Base-by-base conservation (phyloP, 2,888 invertebrate species). In the Neelides folsomi region DNA sequence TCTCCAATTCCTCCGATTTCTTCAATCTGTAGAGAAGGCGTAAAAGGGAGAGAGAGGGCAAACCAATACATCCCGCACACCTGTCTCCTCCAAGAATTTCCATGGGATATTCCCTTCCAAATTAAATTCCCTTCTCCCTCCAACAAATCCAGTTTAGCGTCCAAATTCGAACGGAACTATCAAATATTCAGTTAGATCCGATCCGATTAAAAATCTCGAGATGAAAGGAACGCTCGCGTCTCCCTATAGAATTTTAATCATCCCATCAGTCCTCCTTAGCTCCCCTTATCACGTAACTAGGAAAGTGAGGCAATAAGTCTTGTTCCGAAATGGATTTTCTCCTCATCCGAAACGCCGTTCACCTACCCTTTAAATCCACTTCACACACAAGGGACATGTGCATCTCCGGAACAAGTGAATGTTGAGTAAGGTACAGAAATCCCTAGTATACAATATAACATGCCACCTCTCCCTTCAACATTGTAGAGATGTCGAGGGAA, bases 121-220 rank as follows among this genome's bases (percentile, higher is more conserved):
- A 50, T 53, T 46, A 53, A 50, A 50, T 50, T 50, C 50, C 53
- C 19, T 27, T 46, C 46, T 13, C 34, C 41, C 43, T 27, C 49
- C 41, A 37, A 43, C 50, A 53, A 53, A 53, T 50, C 53, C 48
- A 18, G 50, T 50, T 53, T 53, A 49, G 53, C 40, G 41, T 43
- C 36, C 49, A 34, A 27, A 27, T 3, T 27, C 27, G 27, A 27
- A 16, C 45, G 46, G 12, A 37, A 38, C 49, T 42, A 53, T 53
- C 53, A 53, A 53, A 53, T 53, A 53, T 53, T 53, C 53, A 53
- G 36, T 42, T 49, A 41, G 40, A 49, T 48, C 52, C 48, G 44
- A 44, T 42, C 18, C 54, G 51, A 54, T 54, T 44, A 54, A 44
- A 51, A 54, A 54, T 42, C 47, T 51, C 39, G 41, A 53, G 49